phyloP scores from a whole-genome alignment of 2,113 vertebrate genomes.

The Chrysochloris asiatica region DNA sequence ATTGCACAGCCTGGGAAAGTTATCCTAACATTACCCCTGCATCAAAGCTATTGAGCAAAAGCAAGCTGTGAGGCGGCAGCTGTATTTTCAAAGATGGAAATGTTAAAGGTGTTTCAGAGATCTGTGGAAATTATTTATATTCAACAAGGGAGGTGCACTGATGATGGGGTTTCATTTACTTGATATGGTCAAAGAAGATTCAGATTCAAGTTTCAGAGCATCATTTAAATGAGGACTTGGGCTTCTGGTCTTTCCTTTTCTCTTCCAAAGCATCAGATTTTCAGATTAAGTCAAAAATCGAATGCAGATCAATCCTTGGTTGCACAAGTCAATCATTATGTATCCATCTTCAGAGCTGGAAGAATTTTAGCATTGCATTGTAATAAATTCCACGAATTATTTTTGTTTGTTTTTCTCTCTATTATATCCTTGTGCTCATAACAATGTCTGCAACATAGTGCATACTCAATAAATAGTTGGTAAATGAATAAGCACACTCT shows the following conservation, averaged over 20 bases:
- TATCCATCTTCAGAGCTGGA: neutral
- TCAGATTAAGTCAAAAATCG: neutral
- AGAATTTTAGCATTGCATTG: neutral
- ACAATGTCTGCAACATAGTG: neutral
- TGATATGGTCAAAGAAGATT: neutral
- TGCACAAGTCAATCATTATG: neutral
- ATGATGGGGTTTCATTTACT: neutral
- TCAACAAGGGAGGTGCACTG: neutral
- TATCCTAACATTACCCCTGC: neutral
- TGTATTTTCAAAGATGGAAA: slow-evolving; percentile 43
- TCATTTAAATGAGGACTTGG: neutral
- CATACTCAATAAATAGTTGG: neutral
- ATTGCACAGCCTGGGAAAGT: neutral
- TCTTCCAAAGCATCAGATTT: neutral
- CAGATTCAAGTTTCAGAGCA: neutral
- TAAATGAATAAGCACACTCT: neutral
- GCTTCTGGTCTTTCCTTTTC: neutral
- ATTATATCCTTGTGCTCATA: neutral
- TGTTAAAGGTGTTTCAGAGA: slow-evolving; percentile 22
- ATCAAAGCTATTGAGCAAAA: neutral
- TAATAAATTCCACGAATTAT: neutral
- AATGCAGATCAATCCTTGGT: neutral
- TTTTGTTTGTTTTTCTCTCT: neutral
- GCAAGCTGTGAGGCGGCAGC: slow-evolving; percentile 6
- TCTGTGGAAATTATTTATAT: slow-evolving; percentile 7